Base-by-base conservation (phyloP, 2,797 vertebrate genomes). In the Artibeus lituratus region DNA sequence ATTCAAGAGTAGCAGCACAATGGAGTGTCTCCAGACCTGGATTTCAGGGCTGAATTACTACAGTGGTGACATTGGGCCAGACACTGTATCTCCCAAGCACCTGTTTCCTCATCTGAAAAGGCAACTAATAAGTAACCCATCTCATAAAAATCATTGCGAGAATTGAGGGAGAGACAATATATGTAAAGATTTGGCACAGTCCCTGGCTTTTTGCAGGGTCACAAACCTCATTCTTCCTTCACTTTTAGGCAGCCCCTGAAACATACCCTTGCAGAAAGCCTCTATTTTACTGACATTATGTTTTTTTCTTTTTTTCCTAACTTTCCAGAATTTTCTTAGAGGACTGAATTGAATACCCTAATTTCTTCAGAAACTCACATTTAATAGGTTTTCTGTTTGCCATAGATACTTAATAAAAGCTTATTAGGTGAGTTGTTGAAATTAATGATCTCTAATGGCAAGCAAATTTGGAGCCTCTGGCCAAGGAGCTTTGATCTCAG, bases 371-470 rank as follows among this genome's bases (percentile, higher is more conserved):
- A 89, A 95, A 78, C 14, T 78, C 5, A 59, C 18, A 87, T 47
- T 76, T n/a, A 81, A 77, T 44, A 90, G 18, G 18, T 86, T 91
- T 92, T 80, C 55, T 91, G 73, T 65, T 69, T 72, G 24, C 8
- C 39, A 11, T 67, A 90, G 49, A 26, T 92, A 55, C 35, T 92
- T 92, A 67, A 81, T 81, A 72, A 91, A 87, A 47, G 9, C 39
- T 93, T 90, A 76, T 57, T 82, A 77, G 24, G 84, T 77, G 53
- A 91, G 72, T 35, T 32, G 16, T 57, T 96, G 74, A 76, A 91
- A 81, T 94, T 72, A 94, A 91, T 76, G 24, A 67, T 95, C n/a
- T 92, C 85, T 78, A 91, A 87, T 5, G 57, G 42, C 15, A 37
- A 89, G 62, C 35, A 89, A 84, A 87, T 87, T 32, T 84, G 70